Percentiles rank a stretch among this genome's conserved stretches.
phyloP scores from a whole-genome alignment of 1,140 invertebrate species.

The Ephestia elutella region DNA sequence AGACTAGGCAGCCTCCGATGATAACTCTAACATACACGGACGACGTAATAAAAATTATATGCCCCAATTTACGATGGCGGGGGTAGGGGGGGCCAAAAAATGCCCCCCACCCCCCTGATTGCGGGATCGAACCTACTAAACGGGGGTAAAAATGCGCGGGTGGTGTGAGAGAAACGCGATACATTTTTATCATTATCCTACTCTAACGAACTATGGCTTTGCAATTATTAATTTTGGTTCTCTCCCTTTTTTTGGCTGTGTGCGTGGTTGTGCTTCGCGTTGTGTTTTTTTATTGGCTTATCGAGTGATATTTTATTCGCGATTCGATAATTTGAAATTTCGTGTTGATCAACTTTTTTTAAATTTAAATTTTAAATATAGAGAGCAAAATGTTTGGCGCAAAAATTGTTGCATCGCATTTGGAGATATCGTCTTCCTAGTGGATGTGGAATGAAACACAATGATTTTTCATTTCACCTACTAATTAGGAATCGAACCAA shows the following conservation, averaged over 20 bases:
- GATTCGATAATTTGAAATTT: background rate
- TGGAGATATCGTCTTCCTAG: no score
- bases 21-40: slow-evolving; percentile 60
- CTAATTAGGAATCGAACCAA: no score
- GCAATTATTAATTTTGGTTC: slow-evolving; percentile 60
- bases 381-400: no score
- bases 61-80: slow-evolving; percentile 68
- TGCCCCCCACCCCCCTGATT: slow-evolving; percentile 58
- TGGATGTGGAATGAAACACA: no score
- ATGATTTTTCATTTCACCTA: no score
- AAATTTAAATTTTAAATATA: slow-evolving; percentile 10
- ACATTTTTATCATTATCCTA: slow-evolving; percentile 70
- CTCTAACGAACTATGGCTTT: slow-evolving; percentile 63
- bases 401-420: no score
- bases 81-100: slow-evolving; percentile 49
- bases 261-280: background rate
- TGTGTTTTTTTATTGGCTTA: slow-evolving; percentile 4
- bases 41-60: slow-evolving; percentile 73
- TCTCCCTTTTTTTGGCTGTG: slow-evolving; percentile 19
- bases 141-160: slow-evolving; percentile 62
- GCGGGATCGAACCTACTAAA: slow-evolving; percentile 73
- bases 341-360: background rate
- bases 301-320: slow-evolving; percentile 9
- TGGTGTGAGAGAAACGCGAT: slow-evolving; percentile 37
- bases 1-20: slow-evolving; percentile 24